Conservation (phyloP, 2,113 vertebrate species). For the Rissa tridactyla region DNA sequence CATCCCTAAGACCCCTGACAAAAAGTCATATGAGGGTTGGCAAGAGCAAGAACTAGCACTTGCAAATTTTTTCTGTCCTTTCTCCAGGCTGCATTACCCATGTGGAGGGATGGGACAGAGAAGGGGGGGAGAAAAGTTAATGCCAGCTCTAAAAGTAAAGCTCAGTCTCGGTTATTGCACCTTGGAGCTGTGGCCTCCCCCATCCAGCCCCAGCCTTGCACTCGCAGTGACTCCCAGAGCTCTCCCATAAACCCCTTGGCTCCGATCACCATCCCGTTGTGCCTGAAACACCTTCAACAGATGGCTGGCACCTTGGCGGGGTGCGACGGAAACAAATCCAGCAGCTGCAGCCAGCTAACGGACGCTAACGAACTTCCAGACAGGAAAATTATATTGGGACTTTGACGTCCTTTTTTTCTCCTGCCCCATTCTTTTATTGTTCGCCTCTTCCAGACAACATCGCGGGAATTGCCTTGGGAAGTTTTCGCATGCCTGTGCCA, state of each 20-base stretch:
- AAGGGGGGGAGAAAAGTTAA: not conserved
- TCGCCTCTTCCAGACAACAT: not conserved
- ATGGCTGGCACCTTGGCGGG: not conserved
- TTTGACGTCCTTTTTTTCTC: not conserved
- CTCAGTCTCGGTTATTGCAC: too few relatives aligned
- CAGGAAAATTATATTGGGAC: not conserved
- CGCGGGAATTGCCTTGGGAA: not conserved
- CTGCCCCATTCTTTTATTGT: not conserved
- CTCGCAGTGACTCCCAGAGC: not conserved
- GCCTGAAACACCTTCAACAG: not conserved
- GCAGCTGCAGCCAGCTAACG: not conserved
- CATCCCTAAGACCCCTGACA: not conserved
- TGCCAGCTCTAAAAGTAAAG: not conserved
- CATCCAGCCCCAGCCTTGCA: not conserved
- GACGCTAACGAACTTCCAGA: not conserved
- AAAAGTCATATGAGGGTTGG: not conserved
- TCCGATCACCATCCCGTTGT: fast-evolving
- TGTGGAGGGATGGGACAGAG: not conserved
- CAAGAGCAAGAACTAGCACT: not conserved
- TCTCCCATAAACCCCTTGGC: not conserved
- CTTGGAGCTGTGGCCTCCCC: not conserved
- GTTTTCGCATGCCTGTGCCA: not conserved
- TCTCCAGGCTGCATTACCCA: too few relatives aligned
- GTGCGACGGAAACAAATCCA: not conserved
- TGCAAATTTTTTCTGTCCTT: not conserved